Conservation (phyloP, 2,888 invertebrate genomes). For the Callyntrura sp. region DNA sequence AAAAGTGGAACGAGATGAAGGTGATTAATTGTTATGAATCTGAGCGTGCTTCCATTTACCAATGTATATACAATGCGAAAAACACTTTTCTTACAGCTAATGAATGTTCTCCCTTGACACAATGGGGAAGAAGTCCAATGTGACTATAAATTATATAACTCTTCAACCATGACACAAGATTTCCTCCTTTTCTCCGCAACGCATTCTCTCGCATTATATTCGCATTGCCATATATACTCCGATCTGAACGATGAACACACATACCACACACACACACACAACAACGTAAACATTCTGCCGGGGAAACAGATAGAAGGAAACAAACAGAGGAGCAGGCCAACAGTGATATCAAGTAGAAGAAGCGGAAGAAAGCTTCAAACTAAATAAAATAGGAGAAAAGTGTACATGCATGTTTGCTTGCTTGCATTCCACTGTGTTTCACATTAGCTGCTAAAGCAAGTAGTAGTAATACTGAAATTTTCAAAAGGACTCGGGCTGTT, state of each 20-base stretch:
- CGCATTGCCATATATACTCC: background rate
- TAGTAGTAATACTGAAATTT: conserved; percentile 42
- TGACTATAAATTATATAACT: conserved; percentile 82
- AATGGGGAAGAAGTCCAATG: conserved; percentile 81
- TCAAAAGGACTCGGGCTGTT: conserved; percentile 1
- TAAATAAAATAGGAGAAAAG: conserved; percentile 49
- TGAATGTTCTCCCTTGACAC: conserved; percentile 83
- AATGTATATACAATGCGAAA: conserved; percentile 79
- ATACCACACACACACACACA: background rate
- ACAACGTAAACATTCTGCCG: background rate
- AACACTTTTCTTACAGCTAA: conserved; percentile 82
- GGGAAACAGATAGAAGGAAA: background rate
- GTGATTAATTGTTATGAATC: conserved; percentile 82
- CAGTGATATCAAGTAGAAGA: background rate
- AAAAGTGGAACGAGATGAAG: conserved; percentile 78
- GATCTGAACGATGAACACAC: background rate
- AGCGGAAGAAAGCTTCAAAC: conserved; percentile 50
- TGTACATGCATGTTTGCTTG: conserved; percentile 53
- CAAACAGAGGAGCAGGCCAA: background rate
- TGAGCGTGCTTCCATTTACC: conserved; percentile 81
- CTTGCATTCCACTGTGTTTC: conserved; percentile 17
- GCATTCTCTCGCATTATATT: conserved; percentile 43
- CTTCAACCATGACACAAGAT: conserved; percentile 82
- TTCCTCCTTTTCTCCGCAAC: conserved; percentile 75
- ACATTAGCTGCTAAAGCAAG: background rate